These are phyloP conservation scores for Thaumatotibia leucotreta DNA, from an alignment of 1,140 invertebrate species.

Conservation along the genomic window DNA sequence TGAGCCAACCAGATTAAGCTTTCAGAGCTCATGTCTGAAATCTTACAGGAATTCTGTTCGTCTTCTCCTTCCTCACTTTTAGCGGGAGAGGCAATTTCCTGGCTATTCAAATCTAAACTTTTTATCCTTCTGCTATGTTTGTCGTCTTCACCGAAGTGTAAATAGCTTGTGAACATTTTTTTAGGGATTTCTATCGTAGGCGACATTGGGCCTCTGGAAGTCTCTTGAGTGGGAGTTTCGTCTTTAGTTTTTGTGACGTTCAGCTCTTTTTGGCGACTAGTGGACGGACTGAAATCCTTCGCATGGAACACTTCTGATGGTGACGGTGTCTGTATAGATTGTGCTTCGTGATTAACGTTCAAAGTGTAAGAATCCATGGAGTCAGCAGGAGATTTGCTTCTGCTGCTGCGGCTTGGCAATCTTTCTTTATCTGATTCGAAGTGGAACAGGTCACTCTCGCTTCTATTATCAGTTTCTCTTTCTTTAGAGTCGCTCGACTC, in stretches of 20 bases:
- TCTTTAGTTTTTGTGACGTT: constrained; percentile 31
- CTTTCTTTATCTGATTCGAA: constrained; percentile 71
- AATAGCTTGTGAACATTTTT: constrained; percentile 68
- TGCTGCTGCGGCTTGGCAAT: constrained; percentile 46
- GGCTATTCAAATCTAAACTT: constrained; percentile 34
- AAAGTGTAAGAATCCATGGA: constrained; percentile 49
- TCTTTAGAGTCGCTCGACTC: constrained; percentile 54
- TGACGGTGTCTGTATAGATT: constrained; percentile 47
- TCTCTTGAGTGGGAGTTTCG: constrained; percentile 28
- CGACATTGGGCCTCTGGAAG: constrained; percentile 39
- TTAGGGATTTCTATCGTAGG: constrained; percentile 61
- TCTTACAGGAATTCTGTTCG: constrained; percentile 77
- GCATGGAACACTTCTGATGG: constrained; percentile 48
- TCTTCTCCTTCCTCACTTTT: constrained; percentile 25
- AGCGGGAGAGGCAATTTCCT: neutral
- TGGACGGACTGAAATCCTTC: constrained; percentile 40
- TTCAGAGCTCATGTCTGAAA: constrained; percentile 94
- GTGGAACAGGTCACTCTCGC: constrained; percentile 72
- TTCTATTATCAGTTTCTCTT: constrained; percentile 56
- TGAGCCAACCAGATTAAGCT: constrained; percentile 95
- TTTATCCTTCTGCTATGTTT: constrained; percentile 32
- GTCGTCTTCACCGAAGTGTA: constrained; percentile 55
- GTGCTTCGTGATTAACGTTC: constrained; percentile 40
- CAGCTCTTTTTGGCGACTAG: constrained; percentile 28
- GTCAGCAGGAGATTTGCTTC: constrained; percentile 62